These are phyloP conservation scores for Schizothorax lantsangensis DNA, from an alignment of 2,797 vertebrate genomes.

Conservation along the genomic window DNA sequence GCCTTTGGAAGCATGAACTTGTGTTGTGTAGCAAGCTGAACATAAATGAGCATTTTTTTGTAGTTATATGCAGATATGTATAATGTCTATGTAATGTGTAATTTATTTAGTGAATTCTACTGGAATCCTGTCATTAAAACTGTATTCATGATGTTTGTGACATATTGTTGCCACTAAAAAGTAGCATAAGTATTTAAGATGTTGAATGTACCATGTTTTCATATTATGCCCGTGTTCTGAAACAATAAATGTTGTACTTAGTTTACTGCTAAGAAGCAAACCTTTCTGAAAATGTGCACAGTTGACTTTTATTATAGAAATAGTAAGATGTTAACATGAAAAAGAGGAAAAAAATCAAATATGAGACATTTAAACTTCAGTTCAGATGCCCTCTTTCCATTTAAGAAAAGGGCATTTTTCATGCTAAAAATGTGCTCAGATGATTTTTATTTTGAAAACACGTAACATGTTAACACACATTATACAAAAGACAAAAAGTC, in stretches of 20 bases:
- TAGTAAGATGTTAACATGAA: too few species aligned
- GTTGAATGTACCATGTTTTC: background rate
- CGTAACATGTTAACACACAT: background rate
- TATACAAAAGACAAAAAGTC: background rate
- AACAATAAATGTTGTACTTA: background rate
- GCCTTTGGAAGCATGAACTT: constrained; percentile 32
- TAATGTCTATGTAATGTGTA: background rate
- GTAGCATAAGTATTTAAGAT: too few species aligned
- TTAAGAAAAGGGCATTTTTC: background rate
- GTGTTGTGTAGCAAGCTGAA: background rate
- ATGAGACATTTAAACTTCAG: background rate
- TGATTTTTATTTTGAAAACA: background rate
- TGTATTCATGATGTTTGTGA: background rate
- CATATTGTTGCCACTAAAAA: background rate
- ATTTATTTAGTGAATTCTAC: constrained; percentile 16
- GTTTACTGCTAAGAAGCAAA: background rate
- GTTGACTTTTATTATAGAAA: background rate
- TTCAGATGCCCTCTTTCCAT: background rate
- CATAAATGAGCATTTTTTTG: background rate
- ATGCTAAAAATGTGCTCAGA: background rate
- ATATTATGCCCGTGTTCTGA: background rate
- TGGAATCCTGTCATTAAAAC: background rate
- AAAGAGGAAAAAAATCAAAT: too few species aligned
- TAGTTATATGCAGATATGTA: constrained; percentile 10
- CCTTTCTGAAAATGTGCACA: background rate